Evolutionary conservation across 2,888 invertebrate species (phyloP).

Genomic region (Diploptera punctata): DNA sequence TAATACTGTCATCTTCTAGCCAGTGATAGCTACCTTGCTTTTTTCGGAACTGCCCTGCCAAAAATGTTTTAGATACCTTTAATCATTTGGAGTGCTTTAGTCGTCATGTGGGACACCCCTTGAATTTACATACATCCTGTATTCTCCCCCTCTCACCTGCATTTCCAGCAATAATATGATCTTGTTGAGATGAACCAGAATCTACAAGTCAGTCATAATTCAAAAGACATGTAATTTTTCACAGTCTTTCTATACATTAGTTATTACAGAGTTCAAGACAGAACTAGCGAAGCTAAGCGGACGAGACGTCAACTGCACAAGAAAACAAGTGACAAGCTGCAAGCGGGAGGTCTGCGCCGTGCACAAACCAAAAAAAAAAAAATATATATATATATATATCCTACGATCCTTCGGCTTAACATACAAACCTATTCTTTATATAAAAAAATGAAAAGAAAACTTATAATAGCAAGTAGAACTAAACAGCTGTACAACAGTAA

Average conservation of each 20-base stretch:
- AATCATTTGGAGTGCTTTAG: no score
- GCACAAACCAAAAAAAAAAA: conserved; percentile 14
- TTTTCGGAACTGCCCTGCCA: no score
- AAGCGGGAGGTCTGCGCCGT: conserved; percentile 30
- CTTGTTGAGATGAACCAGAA: conserved; percentile 7
- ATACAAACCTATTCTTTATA: no score
- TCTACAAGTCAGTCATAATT: not conserved
- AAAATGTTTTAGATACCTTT: no score
- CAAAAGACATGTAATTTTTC: conserved; percentile 25
- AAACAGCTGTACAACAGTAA: no score
- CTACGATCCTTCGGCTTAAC: no score
- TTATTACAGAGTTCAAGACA: conserved; percentile 7
- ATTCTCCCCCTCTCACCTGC: not conserved
- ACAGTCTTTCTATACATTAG: conserved; percentile 13
- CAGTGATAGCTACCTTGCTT: no score
- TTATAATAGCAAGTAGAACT: no score
- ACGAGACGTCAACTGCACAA: conserved; percentile 24
- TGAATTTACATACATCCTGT: no score
- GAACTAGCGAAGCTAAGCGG: conserved; percentile 3
- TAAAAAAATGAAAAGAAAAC: no score
- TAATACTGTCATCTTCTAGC: no score
- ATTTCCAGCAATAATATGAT: not conserved
- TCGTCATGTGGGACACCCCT: no score
- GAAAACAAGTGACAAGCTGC: conserved; percentile 35
- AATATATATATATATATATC: not conserved